Base-by-base conservation (phyloP, 1,140 invertebrate genomes). In the Sycobia sp. region DNA sequence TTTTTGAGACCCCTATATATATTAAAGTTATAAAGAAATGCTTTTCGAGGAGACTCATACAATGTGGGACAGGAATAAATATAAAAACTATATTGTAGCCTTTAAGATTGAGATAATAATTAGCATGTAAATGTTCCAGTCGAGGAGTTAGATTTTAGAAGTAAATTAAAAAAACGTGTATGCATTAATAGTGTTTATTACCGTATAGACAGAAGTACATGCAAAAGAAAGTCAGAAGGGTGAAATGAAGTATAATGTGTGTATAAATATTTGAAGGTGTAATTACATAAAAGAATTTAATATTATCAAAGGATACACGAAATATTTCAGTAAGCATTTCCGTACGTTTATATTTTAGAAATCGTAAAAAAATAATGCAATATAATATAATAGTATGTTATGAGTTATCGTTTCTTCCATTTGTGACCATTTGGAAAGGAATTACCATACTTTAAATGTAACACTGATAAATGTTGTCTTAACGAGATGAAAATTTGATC, bases 61-160 rank as follows among this genome's bases (percentile, higher is more conserved):
- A 32, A 32, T 7, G 49, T 32, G 51, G 56, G 50, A 29, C 39
- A 63, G 64, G 38, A 47, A 62, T 50, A 68, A n/a, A n/a, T n/a
- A n/a, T n/a, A n/a, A n/a, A n/a, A n/a, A n/a, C n/a, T n/a, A 67
- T 61, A 63, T 36, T 49, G 57, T 63, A 63, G 62, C 62, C 54
- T 63, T 57, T 63, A 69, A 71, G 73, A 78, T 78, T 57, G 66
- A 76, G 79, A 81, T 81, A 81, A 81, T 81, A 81, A 81, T 80
- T 81, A 81, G 79, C 44, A 69, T 20, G 64, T 81, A 81, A 81
- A 77, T 66, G 55, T 29, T 39, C 3, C 11, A 11, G 16, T 43
- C 22, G 44, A 55, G 18, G 13, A n/a, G 14, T 49, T 55, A 56
- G 44, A 18, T 46, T 46, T 47, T 62, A 62, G 43, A 36, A 14